Conservation (phyloP, 2,888 invertebrate genomes). For the Athrips mouffetella region DNA sequence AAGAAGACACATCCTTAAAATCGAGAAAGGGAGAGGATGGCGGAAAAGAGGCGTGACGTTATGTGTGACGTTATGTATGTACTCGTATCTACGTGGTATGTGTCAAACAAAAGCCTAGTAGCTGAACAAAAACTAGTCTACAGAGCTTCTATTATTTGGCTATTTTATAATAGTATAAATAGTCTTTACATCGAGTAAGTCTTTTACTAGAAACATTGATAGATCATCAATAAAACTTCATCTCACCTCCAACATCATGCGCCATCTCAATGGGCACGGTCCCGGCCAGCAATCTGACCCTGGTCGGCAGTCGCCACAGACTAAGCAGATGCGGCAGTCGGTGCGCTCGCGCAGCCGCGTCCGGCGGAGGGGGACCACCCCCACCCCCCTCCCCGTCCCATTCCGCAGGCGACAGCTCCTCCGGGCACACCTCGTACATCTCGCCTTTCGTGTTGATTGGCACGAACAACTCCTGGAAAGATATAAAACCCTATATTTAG, state of each 20-base stretch:
- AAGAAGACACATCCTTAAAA: no score
- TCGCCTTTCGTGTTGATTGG: slow-evolving; percentile 86
- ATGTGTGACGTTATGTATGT: no score
- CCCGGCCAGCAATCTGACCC: slow-evolving; percentile 79
- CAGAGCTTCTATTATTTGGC: no score
- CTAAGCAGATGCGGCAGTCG: slow-evolving; percentile 76
- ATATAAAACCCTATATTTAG: slow-evolving; percentile 20
- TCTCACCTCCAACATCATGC: slow-evolving; percentile 80
- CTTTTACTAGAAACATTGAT: no score
- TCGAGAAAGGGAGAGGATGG: no score
- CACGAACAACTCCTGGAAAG: slow-evolving; percentile 82
- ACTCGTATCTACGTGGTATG: no score
- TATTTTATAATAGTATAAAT: no score
- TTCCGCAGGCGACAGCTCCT: slow-evolving; percentile 74
- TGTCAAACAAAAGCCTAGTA: no score
- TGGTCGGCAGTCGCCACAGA: slow-evolving; percentile 77
- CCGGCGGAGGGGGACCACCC: slow-evolving; percentile 47
- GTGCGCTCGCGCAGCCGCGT: slow-evolving; percentile 77
- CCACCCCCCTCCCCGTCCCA: slow-evolving; percentile 72
- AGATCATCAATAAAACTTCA: no score
- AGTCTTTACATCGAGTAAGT: not conserved
- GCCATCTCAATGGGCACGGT: slow-evolving; percentile 79
- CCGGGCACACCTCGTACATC: slow-evolving; percentile 81
- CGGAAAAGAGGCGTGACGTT: no score
- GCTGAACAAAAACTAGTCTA: no score